Evolutionary conservation across 1,140 invertebrate genomes (phyloP), one percentile per base, ranked within the genome.

Genomic region (Triops cancriformis): DNA sequence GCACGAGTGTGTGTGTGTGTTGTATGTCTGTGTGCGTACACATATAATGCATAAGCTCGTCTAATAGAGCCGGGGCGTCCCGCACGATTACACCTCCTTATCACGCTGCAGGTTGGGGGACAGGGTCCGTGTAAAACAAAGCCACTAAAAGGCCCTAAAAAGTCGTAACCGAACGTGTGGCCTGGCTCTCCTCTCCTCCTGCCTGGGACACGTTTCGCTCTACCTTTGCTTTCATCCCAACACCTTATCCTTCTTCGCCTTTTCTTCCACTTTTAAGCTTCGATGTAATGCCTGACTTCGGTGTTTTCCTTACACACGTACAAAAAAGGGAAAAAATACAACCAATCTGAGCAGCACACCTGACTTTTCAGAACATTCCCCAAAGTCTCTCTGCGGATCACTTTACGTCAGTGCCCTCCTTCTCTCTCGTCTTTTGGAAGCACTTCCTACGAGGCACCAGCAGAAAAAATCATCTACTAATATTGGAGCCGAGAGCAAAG

Each of bases 81-180:
- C 51, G 10, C 51, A 64, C 51, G 51, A 64, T 64, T 64, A 64
- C 51, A 64, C 51, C 51, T 64, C 23, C 51, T 64, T 64, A 64
- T 64, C 51, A 64, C 51, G 51, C 51, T 64, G 51, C 51, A 64
- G 51, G 51, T 64, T 64, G 51, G 51, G 10, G 51, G 51, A 64
- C 51, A 64, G 51, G 51, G 51, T 64, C 14, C 51, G 51, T 64
- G 51, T 64, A 64, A 64, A 64, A 64, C 51, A 64, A 64, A 64
- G 51, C 51, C 51, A 64, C 18, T 64, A 64, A 64, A 64, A 23
- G 51, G 14, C 51, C 51, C 51, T 64, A 64, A 64, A 64, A 64
- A 64, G 51, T 64, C 14, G 51, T 18, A 64, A 64, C 51, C 14
- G 51, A 23, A 64, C 51, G 51, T 64, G 51, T 64, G 51, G 51